These are phyloP conservation scores for Didymodactylos carnosus DNA, from an alignment of 2,888 invertebrate species.

Conservation along the genomic window DNA sequence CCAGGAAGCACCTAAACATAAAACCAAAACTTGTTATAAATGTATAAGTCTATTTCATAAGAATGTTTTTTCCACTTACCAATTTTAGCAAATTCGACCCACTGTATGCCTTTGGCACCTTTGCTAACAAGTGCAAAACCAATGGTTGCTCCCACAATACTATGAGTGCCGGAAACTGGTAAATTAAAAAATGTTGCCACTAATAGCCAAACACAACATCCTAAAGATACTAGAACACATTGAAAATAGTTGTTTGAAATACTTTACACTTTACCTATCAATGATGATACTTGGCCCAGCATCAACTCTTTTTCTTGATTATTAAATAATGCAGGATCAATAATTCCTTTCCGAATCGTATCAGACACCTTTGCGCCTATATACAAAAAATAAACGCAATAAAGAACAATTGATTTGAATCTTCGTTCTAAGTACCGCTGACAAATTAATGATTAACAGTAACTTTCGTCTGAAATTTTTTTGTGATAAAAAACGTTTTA, in stretches of 20 bases:
- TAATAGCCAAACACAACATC: slow-evolving; percentile 78
- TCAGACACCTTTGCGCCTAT: slow-evolving; percentile 74
- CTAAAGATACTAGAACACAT: slow-evolving; percentile 42
- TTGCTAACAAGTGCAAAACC: slow-evolving; percentile 82
- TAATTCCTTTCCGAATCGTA: slow-evolving; percentile 90
- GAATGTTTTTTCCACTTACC: slow-evolving; percentile 25
- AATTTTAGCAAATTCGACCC: slow-evolving; percentile 59
- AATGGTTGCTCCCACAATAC: slow-evolving; percentile 89
- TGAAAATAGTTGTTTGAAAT: no score
- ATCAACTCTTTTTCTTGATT: slow-evolving; percentile 54
- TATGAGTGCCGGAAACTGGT: slow-evolving; percentile 97
- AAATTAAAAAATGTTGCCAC: slow-evolving; percentile 77
- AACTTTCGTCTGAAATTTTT: no score
- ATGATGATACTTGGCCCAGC: slow-evolving; percentile 71
- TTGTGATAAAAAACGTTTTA: no score
- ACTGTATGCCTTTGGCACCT: slow-evolving; percentile 61
- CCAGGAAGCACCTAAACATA: slow-evolving; percentile 77
- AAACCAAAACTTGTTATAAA: slow-evolving; percentile 17
- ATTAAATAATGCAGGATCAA: slow-evolving; percentile 65
- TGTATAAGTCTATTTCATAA: background rate
- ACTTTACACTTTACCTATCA: slow-evolving; percentile 38
- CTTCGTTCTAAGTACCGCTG: no score
- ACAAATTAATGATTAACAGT: no score
- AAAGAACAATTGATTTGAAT: no score
- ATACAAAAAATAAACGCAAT: no score